A percentile compares a stretch with the other conserved stretches of the same genome.
Conservation (phyloP, 2,113 vertebrate species). For the Cyanoderma ruficeps region DNA sequence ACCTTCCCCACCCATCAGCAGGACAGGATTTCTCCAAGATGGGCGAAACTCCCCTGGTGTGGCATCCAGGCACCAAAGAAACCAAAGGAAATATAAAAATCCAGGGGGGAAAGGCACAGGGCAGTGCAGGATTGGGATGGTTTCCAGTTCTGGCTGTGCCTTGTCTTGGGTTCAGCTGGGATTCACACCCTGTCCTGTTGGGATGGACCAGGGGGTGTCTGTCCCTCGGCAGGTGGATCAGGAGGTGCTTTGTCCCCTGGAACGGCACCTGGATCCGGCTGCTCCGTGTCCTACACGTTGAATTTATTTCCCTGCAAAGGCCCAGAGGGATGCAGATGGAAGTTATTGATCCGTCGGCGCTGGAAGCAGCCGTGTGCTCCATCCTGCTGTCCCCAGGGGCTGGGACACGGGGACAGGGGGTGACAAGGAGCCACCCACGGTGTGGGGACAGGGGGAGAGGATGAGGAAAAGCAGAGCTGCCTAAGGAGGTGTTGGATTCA, state of each 20-base stretch:
- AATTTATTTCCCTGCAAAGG: background rate
- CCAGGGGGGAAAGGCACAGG: background rate
- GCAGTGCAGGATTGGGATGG: rapidly evolving
- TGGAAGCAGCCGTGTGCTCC: rapidly evolving
- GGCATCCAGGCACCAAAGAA: background rate
- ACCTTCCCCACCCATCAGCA: background rate
- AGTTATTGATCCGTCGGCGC: background rate
- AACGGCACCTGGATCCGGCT: rapidly evolving
- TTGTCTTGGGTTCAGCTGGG: rapidly evolving
- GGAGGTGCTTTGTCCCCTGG: background rate
- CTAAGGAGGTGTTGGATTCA: too few species aligned
- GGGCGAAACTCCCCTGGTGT: background rate
- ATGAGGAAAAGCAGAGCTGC: rapidly evolving
- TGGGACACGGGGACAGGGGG: background rate
- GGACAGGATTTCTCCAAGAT: background rate
- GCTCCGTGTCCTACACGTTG: rapidly evolving
- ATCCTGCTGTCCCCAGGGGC: background rate
- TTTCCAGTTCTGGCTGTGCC: background rate
- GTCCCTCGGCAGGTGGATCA: background rate
- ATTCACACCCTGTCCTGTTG: rapidly evolving
- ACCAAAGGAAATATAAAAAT: background rate
- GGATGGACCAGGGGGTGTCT: background rate
- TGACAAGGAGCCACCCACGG: rapidly evolving
- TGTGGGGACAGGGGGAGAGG: rapidly evolving
- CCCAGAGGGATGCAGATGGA: background rate